These are phyloP conservation scores for Pygmarrhopalites habei DNA, from an alignment of 1,140 invertebrate genomes.

Conservation along the genomic window DNA sequence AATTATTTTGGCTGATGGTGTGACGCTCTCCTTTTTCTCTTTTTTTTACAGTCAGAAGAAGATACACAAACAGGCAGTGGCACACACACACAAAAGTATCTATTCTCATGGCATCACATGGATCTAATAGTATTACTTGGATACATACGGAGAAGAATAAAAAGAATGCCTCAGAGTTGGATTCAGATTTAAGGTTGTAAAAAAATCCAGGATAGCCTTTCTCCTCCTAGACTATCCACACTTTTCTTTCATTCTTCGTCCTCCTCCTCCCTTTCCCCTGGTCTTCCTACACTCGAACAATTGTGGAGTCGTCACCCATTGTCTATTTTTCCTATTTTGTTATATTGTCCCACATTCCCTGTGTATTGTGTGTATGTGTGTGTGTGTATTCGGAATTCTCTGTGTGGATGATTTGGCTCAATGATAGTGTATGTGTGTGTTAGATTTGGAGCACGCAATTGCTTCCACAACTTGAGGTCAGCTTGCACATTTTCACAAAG, in stretches of 20 bases:
- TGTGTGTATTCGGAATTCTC: too few relatives aligned
- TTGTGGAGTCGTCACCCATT: too few relatives aligned
- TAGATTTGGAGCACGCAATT: background rate
- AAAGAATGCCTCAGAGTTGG: background rate
- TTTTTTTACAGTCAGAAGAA: background rate
- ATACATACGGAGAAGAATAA: too few relatives aligned
- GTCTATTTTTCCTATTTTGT: too few relatives aligned
- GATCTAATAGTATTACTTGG: too few relatives aligned
- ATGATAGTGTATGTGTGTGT: too few relatives aligned
- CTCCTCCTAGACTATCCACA: background rate
- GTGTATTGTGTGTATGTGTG: too few relatives aligned
- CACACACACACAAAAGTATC: constrained; percentile 4
- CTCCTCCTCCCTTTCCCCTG: too few relatives aligned
- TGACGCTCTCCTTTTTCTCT: background rate
- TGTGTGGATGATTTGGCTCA: too few relatives aligned
- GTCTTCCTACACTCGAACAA: too few relatives aligned
- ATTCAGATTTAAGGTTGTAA: constrained; percentile 3
- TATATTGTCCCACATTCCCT: too few relatives aligned
- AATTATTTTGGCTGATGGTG: constrained; percentile 3
- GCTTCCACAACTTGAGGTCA: background rate
- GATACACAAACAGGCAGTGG: background rate
- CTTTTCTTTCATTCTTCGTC: background rate
- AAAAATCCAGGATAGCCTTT: background rate
- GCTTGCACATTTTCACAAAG: background rate
- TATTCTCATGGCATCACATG: too few relatives aligned